Base-by-base conservation (phyloP, 2,888 invertebrate species). In the Cheilosia impressa region DNA sequence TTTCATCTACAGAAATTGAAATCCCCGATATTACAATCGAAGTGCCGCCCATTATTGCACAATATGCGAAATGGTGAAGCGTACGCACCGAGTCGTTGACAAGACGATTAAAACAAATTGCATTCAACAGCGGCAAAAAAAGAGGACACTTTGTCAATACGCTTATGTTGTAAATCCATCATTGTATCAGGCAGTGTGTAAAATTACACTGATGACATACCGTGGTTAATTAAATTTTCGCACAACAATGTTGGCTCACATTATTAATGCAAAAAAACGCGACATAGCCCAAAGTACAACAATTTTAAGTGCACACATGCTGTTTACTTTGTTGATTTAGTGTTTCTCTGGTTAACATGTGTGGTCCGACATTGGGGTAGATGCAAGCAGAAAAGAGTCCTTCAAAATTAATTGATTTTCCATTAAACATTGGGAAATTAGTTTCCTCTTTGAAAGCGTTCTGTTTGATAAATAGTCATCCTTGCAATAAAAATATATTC, bases 221-320 rank as follows among this genome's bases (percentile, higher is more conserved):
- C 68, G 53, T 45, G 78, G 68, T 72, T 73, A 73, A 83, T 83
- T 78, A 73, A 83, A 58, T 62, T 57, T 78, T 73, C 72, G 62
- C 73, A 34, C 57, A 63, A 77, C 57, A 83, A 73, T 83, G 78
- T 83, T 78, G 83, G 58, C 78, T 83, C 73, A 73, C 22, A 43
- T 68, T 47, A 62, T 78, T 73, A 68, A 45, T 63, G 63, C 62
- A 57, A 52, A 68, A 66, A 55, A 66, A 52, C 52, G 43, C 17
- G n/a, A 9, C 24, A 22, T 4, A 19, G 43, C 24, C 58, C n/a
- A 63, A 63, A 76, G 76, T 71, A 82, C 76, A 79, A 79, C 27
- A 60, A 38, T 38, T 50, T 60, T 27, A 34, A 19, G 22, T 43
- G 31, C 13, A 47, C 19, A 17, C 31, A 63, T 63, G 13, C 31